Percentiles rank a stretch among this genome's conserved stretches.
Evolutionary conservation across 2,888 invertebrate genomes (phyloP).

Genomic region (Lacanobia wlatinum): DNA sequence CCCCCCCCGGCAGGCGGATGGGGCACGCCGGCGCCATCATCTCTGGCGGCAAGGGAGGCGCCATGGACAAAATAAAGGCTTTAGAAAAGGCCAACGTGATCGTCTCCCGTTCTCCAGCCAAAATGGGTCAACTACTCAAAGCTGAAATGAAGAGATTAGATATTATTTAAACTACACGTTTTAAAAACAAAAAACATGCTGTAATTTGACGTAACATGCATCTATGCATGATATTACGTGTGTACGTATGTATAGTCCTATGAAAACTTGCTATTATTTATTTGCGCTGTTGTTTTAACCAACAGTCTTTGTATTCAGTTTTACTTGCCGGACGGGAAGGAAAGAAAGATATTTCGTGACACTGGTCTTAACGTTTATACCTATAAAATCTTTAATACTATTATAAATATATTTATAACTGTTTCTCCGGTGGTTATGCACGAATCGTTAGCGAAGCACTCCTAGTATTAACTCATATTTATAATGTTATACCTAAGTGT

Average conservation of each 20-base stretch:
- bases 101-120: conserved; percentile 98
- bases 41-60: conserved; percentile 99
- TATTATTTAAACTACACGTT: conserved; percentile 85
- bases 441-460: conserved; percentile 76
- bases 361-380: conserved; percentile 58
- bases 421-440: conserved; percentile 62
- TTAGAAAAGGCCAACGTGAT: conserved; percentile 98
- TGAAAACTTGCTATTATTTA: conserved; percentile 85
- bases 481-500: conserved; percentile 67
- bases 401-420: conserved; percentile 46
- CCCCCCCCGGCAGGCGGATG: conserved; percentile 99
- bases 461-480: conserved; percentile 67
- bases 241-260: conserved; percentile 80
- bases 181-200: conserved; percentile 41
- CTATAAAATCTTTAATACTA: conserved; percentile 31
- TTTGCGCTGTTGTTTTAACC: conserved; percentile 77
- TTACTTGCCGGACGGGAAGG: conserved; percentile 58
- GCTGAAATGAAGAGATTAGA: conserved; percentile 97
- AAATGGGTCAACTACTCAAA: conserved; percentile 97
- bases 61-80: conserved; percentile 99
- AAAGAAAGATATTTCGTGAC: conserved; percentile 68
- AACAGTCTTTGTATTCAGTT: conserved; percentile 58
- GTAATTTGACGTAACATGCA: conserved; percentile 52
- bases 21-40: conserved; percentile 99
- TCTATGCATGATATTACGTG: conserved; percentile 65